Percentiles rank a stretch among this genome's conserved stretches.
These are phyloP conservation scores for Falco novaeseelandiae DNA, from an alignment of 2,797 vertebrate species.

Conservation along the genomic window DNA sequence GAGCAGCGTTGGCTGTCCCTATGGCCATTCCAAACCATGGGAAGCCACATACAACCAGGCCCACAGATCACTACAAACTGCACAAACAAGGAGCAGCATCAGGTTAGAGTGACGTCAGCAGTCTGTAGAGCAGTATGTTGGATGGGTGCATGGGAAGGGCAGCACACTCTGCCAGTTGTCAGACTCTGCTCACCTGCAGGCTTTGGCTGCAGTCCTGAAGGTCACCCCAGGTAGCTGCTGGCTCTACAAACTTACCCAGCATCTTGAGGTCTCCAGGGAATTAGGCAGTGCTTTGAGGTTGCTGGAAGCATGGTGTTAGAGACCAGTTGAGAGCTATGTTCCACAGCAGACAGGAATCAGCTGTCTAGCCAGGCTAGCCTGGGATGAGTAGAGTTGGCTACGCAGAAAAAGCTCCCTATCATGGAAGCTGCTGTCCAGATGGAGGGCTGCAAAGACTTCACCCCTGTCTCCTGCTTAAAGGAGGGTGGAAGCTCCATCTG, in stretches of 20 bases:
- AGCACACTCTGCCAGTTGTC: neutral
- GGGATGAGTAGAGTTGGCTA: neutral
- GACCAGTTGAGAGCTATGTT: neutral
- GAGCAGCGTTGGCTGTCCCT: too few relatives aligned
- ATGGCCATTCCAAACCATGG: neutral
- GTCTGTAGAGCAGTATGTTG: neutral
- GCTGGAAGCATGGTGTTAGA: neutral
- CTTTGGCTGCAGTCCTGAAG: neutral
- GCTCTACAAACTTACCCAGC: neutral
- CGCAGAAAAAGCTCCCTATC: neutral
- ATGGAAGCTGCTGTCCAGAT: neutral
- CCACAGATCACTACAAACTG: neutral
- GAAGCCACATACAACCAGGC: neutral
- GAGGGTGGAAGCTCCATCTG: neutral
- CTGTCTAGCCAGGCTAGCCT: neutral
- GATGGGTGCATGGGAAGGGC: neutral
- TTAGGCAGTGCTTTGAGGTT: neutral
- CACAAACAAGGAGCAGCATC: neutral
- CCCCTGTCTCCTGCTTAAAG: neutral
- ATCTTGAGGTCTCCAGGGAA: neutral
- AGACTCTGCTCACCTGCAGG: neutral
- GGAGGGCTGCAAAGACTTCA: neutral
- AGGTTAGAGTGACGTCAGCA: rapidly evolving
- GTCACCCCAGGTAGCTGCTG: neutral
- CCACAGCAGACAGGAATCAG: neutral